Percentiles rank a stretch among this genome's conserved stretches.
Conservation (phyloP, 1,140 invertebrate genomes). For the Saccostrea echinata region DNA sequence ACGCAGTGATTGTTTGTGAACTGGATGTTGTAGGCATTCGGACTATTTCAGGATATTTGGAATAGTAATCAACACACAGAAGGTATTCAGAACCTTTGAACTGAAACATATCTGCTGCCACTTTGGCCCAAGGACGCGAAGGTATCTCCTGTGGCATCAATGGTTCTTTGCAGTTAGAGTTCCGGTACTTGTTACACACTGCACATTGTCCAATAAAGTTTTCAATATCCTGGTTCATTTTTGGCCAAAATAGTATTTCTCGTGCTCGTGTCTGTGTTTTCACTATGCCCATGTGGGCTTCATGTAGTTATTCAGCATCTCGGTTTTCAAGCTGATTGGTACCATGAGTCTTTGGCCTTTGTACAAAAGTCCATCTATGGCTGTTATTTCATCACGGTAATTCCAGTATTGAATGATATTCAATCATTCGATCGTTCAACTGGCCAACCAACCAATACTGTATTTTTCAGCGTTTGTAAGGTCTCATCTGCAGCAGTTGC, state of each 20-base stretch:
- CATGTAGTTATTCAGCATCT: constrained; percentile 55
- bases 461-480: no score
- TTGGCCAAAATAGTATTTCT: constrained; percentile 60
- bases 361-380: constrained; percentile 18
- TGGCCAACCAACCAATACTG: no score
- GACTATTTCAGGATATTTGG: constrained; percentile 53
- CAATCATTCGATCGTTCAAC: no score
- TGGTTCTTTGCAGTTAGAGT: constrained; percentile 44
- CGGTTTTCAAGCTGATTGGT: no score
- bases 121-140: constrained; percentile 54
- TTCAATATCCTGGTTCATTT: constrained; percentile 62
- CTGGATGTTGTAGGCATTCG: constrained; percentile 37
- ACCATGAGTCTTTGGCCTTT: constrained; percentile 15
- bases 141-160: constrained; percentile 44
- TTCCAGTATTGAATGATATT: background rate
- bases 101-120: constrained; percentile 56
- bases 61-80: constrained; percentile 59
- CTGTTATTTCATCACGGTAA: background rate
- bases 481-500: no score
- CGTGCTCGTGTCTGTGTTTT: constrained; percentile 55
- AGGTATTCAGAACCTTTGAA: constrained; percentile 47
- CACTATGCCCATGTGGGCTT: constrained; percentile 50
- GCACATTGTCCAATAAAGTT: constrained; percentile 47
- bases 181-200: constrained; percentile 36
- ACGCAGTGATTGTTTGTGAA: constrained; percentile 36